A percentile compares a stretch with the other conserved stretches of the same genome.
Evolutionary conservation across 2,888 invertebrate species (phyloP).

Genomic region (Lasioglossum vierecki): DNA sequence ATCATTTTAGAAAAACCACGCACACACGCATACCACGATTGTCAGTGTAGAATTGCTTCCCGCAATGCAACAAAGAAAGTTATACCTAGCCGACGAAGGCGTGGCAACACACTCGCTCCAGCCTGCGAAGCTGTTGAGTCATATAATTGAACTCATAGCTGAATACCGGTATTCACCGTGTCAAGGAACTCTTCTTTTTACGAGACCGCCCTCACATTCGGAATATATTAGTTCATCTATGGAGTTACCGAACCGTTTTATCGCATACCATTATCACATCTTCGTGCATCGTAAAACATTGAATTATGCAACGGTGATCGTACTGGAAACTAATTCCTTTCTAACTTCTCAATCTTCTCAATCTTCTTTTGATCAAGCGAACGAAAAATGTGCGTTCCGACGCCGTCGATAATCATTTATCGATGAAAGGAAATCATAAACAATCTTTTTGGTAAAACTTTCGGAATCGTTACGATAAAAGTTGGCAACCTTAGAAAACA

Average conservation of each 20-base stretch:
- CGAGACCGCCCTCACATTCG: not conserved
- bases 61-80: slow-evolving; percentile 71
- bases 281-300: not conserved
- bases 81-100: slow-evolving; percentile 65
- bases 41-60: slow-evolving; percentile 54
- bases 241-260: slow-evolving; percentile 7
- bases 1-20: not conserved
- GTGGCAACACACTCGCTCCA: slow-evolving; percentile 55
- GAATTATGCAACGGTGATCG: not conserved
- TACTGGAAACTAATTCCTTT: not conserved
- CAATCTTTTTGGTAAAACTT: too few species aligned
- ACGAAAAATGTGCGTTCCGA: too few species aligned
- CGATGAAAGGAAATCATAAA: too few species aligned
- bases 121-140: slow-evolving; percentile 49
- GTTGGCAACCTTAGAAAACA: too few species aligned
- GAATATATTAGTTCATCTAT: slow-evolving; percentile 20
- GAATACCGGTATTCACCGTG: slow-evolving; percentile 41
- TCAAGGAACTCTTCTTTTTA: slow-evolving; percentile 30
- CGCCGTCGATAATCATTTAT: too few species aligned
- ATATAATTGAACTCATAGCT: slow-evolving; percentile 46
- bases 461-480: too few species aligned
- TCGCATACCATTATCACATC: slow-evolving; percentile 8
- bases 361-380: not conserved
- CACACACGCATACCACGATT: not conserved
- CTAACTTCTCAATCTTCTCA: not conserved